Percentiles rank a stretch among this genome's conserved stretches.
These are phyloP conservation scores for Cheilinus undulatus DNA, from an alignment of 2,113 vertebrate genomes.

Conservation along the genomic window DNA sequence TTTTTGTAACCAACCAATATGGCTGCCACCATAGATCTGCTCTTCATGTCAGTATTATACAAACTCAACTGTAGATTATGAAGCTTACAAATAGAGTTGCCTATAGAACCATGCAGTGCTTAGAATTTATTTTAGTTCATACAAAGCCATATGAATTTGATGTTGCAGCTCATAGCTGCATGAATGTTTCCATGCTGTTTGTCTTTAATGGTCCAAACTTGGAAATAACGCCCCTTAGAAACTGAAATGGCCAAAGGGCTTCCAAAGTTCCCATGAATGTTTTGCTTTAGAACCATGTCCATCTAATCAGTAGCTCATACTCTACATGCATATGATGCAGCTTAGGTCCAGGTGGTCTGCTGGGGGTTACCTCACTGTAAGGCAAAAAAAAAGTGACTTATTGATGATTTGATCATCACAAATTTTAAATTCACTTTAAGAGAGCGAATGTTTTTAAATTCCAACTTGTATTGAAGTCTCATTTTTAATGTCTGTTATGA, in stretches of 20 bases:
- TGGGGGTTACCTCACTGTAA: slow-evolving; percentile 3
- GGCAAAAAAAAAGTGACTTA: background rate
- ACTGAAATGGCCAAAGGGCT: background rate
- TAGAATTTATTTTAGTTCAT: background rate
- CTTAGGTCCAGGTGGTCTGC: background rate
- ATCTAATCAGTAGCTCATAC: background rate
- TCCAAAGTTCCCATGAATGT: background rate
- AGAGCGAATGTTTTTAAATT: slow-evolving; percentile 11
- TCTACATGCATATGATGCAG: background rate
- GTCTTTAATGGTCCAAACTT: too few species aligned
- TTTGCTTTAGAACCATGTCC: background rate
- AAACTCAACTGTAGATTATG: background rate
- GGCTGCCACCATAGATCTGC: background rate
- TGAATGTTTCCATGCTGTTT: too few species aligned
- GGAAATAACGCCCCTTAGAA: background rate
- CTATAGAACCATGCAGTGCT: background rate
- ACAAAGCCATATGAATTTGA: background rate
- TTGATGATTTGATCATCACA: background rate
- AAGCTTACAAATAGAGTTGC: background rate
- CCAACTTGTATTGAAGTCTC: slow-evolving; percentile 4
- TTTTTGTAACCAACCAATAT: background rate
- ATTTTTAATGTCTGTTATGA: background rate
- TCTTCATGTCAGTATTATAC: background rate
- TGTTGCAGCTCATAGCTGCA: background rate
- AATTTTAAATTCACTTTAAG: slow-evolving; percentile 4